These are phyloP conservation scores for Pipistrellus pipistrellus DNA, from an alignment of 2,797 vertebrate species.

Conservation along the genomic window DNA sequence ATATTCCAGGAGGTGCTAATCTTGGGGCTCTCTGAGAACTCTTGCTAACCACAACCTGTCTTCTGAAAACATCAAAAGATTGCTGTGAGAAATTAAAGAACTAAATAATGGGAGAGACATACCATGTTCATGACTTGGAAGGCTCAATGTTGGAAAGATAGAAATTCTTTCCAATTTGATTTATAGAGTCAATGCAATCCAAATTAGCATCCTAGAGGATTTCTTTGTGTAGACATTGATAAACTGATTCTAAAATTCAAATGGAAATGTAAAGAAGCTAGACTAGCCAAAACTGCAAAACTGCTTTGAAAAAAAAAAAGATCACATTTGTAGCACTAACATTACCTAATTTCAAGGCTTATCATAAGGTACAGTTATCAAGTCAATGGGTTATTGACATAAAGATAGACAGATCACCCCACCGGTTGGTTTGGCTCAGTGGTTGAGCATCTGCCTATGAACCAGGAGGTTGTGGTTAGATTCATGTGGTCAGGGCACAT, in stretches of 20 bases:
- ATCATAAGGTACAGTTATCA: not conserved
- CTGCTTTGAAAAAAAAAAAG: conserved; percentile 22
- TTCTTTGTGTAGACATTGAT: conserved; percentile 5
- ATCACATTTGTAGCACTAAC: conserved; percentile 12
- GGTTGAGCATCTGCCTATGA: no score
- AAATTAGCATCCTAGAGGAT: not conserved
- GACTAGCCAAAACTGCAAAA: not conserved
- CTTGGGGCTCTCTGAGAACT: not conserved
- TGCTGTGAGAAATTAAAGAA: not conserved
- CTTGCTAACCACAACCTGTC: not conserved
- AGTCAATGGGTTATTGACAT: not conserved
- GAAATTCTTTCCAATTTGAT: conserved; percentile 43
- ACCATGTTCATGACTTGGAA: not conserved
- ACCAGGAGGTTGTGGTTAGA: no score
- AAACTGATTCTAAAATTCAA: conserved; percentile 13
- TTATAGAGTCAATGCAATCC: no score
- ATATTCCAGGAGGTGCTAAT: not conserved
- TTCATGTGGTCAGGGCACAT: no score
- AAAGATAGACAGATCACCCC: not conserved
- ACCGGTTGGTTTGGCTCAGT: no score
- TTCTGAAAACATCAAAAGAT: not conserved
- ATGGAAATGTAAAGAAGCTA: not conserved
- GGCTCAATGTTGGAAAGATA: not conserved
- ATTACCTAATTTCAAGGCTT: conserved; percentile 14
- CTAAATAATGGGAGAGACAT: not conserved